Evolutionary conservation across 1,140 invertebrate genomes (phyloP).

Genomic region (Meteorus sp.): DNA sequence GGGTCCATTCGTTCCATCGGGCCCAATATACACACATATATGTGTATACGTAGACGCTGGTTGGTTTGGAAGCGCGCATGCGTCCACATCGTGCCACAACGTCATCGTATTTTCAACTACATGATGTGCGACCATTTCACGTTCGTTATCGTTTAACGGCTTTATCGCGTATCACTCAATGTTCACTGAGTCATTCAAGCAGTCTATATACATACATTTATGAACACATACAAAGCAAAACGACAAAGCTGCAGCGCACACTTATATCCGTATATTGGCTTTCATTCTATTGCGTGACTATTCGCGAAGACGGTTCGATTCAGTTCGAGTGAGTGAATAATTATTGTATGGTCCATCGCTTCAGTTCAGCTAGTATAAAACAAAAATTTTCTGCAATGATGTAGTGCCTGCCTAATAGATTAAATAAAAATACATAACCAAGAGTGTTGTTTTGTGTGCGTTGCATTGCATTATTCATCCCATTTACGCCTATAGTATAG

Average conservation of each 20-base stretch:
- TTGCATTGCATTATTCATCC: not conserved
- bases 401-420: constrained; percentile 31
- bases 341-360: constrained; percentile 40
- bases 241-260: not conserved
- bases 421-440: constrained; percentile 36
- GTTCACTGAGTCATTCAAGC: no score
- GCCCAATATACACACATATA: constrained; percentile 1
- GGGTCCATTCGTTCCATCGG: constrained; percentile 18
- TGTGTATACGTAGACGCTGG: constrained; percentile 6
- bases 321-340: constrained; percentile 38
- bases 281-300: constrained; percentile 38
- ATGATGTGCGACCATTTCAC: constrained; percentile 38
- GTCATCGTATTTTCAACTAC: constrained; percentile 9
- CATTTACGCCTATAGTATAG: not conserved
- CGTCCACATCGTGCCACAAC: not conserved
- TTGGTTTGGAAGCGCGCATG: not conserved
- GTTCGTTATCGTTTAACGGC: constrained; percentile 52
- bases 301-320: constrained; percentile 31
- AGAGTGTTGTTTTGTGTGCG: constrained; percentile 16
- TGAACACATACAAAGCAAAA: no score
- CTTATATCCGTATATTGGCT: constrained; percentile 25
- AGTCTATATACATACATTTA: no score
- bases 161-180: constrained; percentile 40
- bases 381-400: constrained; percentile 6
- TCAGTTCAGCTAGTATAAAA: constrained; percentile 13